Percentiles rank a stretch among this genome's conserved stretches.
Evolutionary conservation across 2,888 invertebrate species (phyloP).

Genomic region (Pammene aurita): DNA sequence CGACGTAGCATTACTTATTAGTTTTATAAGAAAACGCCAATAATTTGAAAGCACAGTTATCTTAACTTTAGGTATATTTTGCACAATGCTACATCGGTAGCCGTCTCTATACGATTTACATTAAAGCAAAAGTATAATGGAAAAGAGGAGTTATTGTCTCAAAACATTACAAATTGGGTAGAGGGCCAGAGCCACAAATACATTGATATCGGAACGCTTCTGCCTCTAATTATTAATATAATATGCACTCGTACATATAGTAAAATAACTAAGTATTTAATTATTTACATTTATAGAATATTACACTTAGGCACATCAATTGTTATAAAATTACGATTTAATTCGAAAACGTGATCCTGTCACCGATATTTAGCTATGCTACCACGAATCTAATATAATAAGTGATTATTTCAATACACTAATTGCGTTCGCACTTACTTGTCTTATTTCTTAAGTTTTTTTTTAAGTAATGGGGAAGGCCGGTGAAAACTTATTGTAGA

Average conservation of each 20-base stretch:
- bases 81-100: constrained; percentile 28
- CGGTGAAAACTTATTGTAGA: no score
- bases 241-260: constrained; percentile 39
- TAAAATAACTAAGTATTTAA: constrained; percentile 54
- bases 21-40: constrained; percentile 28
- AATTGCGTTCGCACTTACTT: constrained; percentile 13
- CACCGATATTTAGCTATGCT: constrained; percentile 67
- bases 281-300: constrained; percentile 74
- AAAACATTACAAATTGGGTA: constrained; percentile 59
- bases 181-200: constrained; percentile 53
- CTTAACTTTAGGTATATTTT: constrained; percentile 24
- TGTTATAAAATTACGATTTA: constrained; percentile 82
- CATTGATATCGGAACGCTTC: constrained; percentile 38
- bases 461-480: no score
- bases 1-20: constrained; percentile 21
- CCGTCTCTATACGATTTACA: constrained; percentile 27
- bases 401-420: constrained; percentile 50
- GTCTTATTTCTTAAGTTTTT: constrained; percentile 12
- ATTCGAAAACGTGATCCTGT: constrained; percentile 77
- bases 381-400: constrained; percentile 70
- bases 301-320: constrained; percentile 85
- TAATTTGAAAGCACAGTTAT: constrained; percentile 35
- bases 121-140: constrained; percentile 46
- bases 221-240: constrained; percentile 31
- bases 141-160: constrained; percentile 66